Conservation (phyloP, 2,113 vertebrate species). For the Oenanthe melanoleuca region DNA sequence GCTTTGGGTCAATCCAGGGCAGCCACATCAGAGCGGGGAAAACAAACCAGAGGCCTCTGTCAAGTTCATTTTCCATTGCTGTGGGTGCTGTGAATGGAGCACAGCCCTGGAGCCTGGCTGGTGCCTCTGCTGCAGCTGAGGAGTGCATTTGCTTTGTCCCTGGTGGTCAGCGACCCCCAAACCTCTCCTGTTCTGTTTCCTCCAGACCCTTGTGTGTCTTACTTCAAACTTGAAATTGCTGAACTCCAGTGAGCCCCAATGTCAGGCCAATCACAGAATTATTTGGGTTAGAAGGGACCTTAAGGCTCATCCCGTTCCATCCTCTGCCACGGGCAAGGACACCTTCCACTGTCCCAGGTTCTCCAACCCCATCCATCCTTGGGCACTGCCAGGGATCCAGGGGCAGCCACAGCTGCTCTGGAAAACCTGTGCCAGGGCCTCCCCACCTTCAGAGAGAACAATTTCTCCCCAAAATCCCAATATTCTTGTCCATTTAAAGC, state of each 20-base stretch:
- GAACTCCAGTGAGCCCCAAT: rapidly evolving
- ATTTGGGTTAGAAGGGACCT: background rate
- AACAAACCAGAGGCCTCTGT: background rate
- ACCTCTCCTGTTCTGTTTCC: background rate
- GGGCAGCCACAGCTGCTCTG: too few species aligned
- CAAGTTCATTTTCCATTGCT: background rate
- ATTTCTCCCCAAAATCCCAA: background rate
- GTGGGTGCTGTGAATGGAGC: background rate
- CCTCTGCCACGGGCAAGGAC: background rate
- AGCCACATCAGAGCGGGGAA: background rate
- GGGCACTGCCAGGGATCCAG: too few species aligned
- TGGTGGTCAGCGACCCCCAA: background rate
- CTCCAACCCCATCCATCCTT: background rate
- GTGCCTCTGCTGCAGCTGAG: background rate
- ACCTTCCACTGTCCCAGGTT: rapidly evolving
- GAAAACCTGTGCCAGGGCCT: too few species aligned
- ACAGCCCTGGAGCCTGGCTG: background rate
- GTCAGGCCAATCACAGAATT: background rate
- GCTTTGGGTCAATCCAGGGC: background rate
- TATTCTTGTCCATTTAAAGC: background rate
- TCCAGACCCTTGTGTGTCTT: background rate
- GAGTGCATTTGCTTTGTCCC: background rate
- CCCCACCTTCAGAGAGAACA: rapidly evolving
- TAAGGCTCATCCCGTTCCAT: background rate
- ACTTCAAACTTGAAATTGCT: rapidly evolving